These are phyloP conservation scores for Mobula hypostoma DNA, from an alignment of 2,113 vertebrate genomes.

Conservation along the genomic window DNA sequence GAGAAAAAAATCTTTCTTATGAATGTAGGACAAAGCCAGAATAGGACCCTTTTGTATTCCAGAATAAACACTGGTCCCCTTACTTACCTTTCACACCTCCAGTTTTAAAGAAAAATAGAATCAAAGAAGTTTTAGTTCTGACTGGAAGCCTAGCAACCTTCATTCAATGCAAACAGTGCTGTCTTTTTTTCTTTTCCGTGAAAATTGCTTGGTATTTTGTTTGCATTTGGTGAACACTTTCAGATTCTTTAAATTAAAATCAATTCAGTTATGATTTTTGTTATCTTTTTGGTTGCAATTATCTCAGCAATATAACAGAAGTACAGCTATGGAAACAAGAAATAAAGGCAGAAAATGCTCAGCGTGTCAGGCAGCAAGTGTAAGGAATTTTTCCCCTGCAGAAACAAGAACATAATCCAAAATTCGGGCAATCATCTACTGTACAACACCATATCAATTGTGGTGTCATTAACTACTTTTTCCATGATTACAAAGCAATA, in stretches of 20 bases:
- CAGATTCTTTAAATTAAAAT: background rate
- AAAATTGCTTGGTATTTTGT: constrained; percentile 2
- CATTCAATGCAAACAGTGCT: background rate
- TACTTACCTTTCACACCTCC: constrained; percentile 35
- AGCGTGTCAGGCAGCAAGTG: no score
- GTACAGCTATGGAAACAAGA: background rate
- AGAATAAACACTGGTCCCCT: constrained; percentile 36
- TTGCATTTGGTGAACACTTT: background rate
- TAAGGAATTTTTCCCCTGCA: no score
- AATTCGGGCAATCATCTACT: background rate
- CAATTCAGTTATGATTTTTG: background rate
- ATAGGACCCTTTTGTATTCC: constrained; percentile 8
- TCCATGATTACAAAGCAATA: background rate
- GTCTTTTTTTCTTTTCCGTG: background rate
- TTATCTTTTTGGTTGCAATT: background rate
- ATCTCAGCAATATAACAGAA: no score
- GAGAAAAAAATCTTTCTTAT: constrained; percentile 17
- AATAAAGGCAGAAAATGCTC: no score
- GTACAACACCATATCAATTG: background rate
- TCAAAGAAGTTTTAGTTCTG: constrained; percentile 31
- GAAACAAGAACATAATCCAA: background rate
- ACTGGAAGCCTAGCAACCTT: constrained; percentile 8
- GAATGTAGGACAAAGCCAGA: constrained; percentile 26
- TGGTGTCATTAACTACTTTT: background rate
- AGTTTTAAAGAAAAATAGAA: constrained; percentile 9